These are phyloP conservation scores for Salmo trutta DNA, from an alignment of 2,797 vertebrate species.

Conservation along the genomic window DNA sequence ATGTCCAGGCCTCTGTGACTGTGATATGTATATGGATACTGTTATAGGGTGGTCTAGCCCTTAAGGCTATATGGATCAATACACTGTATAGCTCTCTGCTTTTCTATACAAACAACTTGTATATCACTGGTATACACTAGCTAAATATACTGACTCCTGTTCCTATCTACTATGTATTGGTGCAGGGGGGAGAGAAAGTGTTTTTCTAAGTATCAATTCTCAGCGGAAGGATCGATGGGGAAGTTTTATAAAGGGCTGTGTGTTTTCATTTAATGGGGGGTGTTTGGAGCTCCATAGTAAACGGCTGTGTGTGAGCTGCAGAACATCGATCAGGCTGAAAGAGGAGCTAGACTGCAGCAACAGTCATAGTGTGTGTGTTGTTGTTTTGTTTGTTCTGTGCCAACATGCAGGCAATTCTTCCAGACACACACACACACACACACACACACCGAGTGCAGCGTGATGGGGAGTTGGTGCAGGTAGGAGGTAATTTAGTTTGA, in stretches of 20 bases:
- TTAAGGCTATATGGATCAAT: background rate
- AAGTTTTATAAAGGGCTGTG: slow-evolving; percentile 11
- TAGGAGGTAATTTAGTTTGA: slow-evolving; percentile 76
- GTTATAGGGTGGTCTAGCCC: background rate
- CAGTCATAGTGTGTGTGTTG: slow-evolving; percentile 7
- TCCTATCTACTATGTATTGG: slow-evolving; percentile 18
- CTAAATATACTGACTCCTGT: slow-evolving; percentile 35
- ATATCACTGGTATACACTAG: background rate
- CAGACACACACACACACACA: slow-evolving; percentile 15
- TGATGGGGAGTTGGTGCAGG: slow-evolving; percentile 58
- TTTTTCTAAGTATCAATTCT: slow-evolving; percentile 52
- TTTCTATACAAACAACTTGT: background rate
- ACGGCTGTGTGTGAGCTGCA: slow-evolving; percentile 12
- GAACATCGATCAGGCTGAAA: slow-evolving; percentile 19
- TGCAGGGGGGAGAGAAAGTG: slow-evolving; percentile 32
- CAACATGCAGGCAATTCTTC: background rate
- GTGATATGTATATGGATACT: background rate
- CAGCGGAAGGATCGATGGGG: slow-evolving; percentile 38
- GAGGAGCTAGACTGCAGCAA: background rate
- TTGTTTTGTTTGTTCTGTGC: background rate
- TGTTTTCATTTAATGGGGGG: slow-evolving; percentile 29
- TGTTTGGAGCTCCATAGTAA: slow-evolving; percentile 15
- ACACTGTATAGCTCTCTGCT: no score
- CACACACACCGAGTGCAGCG: background rate
- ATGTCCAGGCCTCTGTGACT: no score